These are phyloP conservation scores for Apis dorsata DNA, from an alignment of 1,140 invertebrate genomes.

Conservation along the genomic window DNA sequence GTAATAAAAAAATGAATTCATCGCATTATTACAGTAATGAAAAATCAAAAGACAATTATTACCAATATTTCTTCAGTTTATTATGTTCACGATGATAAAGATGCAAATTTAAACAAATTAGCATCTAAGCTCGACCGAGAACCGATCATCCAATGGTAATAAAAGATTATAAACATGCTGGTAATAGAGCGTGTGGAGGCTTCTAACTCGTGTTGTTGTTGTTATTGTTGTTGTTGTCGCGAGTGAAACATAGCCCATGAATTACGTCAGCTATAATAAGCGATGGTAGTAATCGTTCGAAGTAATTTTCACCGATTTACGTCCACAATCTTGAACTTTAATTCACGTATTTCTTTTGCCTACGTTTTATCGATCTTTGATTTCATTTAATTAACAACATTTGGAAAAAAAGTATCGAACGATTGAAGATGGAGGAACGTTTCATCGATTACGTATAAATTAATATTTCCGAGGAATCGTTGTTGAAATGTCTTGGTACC, in stretches of 20 bases:
- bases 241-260: slow-evolving; percentile 43
- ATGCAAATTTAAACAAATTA: neutral
- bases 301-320: slow-evolving; percentile 50
- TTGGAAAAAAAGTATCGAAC: neutral
- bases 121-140: slow-evolving; percentile 1
- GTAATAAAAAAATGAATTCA: no score
- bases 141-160: slow-evolving; percentile 31
- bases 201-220: slow-evolving; percentile 41
- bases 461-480: neutral
- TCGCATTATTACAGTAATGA: no score
- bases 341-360: neutral
- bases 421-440: neutral
- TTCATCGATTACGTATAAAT: neutral
- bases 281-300: slow-evolving; percentile 47
- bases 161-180: slow-evolving; percentile 16
- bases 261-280: slow-evolving; percentile 57
- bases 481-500: no score
- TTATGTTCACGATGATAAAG: neutral
- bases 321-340: neutral
- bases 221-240: neutral
- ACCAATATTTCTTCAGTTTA: neutral
- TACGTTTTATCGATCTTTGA: neutral
- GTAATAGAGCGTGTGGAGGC: slow-evolving; percentile 19
- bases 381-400: slow-evolving; percentile 5
- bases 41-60: neutral